Evolutionary conservation across 2,113 vertebrate species (phyloP).

Genomic region (Dryoscopus gambensis): DNA sequence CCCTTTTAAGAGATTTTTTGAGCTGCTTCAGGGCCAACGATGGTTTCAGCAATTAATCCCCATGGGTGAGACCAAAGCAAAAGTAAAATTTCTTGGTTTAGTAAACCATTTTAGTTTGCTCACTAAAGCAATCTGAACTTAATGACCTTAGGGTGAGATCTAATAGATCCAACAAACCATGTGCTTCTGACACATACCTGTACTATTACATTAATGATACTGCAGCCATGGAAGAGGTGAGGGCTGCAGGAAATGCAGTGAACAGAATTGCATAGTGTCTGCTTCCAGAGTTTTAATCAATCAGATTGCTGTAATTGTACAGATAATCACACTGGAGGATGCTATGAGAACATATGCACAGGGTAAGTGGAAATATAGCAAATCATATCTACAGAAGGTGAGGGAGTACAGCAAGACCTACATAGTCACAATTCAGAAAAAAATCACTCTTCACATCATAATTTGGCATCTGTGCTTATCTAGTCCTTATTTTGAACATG

Average conservation of each 20-base stretch:
- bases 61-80: background rate
- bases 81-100: background rate
- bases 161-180: background rate
- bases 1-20: background rate
- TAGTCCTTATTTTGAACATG: background rate
- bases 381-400: background rate
- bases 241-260: background rate
- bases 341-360: background rate
- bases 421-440: background rate
- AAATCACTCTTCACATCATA: background rate
- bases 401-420: background rate
- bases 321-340: background rate
- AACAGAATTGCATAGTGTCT: background rate
- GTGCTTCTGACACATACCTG: background rate
- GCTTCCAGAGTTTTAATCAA: background rate
- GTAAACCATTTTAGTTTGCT: background rate
- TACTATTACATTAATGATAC: background rate
- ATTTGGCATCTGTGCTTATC: constrained; percentile 4
- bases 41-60: background rate
- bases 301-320: background rate
- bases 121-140: background rate
- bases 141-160: background rate
- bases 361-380: background rate
- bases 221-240: background rate
- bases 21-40: background rate